A percentile compares a stretch with the other conserved stretches of the same genome.
Conservation (phyloP, 2,888 invertebrate species). For the Nephrotoma guestfalica region DNA sequence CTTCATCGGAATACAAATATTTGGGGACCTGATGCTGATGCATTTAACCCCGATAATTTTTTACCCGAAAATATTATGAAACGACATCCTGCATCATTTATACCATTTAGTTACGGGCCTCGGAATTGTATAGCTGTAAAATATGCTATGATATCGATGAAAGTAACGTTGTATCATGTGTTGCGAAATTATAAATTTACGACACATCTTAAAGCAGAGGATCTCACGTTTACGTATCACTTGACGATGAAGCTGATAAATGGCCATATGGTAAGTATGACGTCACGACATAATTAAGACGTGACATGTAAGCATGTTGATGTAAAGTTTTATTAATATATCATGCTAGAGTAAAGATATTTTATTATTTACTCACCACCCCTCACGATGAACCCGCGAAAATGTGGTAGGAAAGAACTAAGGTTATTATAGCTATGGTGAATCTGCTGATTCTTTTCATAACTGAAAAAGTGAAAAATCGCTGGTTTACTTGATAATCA, state of each 20-base stretch:
- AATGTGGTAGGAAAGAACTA: too few relatives aligned
- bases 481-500: too few relatives aligned
- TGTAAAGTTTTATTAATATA: too few relatives aligned
- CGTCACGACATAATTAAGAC: background rate
- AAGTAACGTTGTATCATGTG: background rate
- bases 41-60: slow-evolving; percentile 29
- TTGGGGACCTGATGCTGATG: slow-evolving; percentile 27
- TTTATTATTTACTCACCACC: too few relatives aligned
- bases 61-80: slow-evolving; percentile 22
- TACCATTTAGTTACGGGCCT: slow-evolving; percentile 29
- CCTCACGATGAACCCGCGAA: too few relatives aligned
- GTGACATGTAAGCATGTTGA: too few relatives aligned
- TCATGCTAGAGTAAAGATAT: too few relatives aligned
- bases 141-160: background rate
- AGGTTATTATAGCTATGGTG: too few relatives aligned
- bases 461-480: too few relatives aligned
- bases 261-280: background rate
- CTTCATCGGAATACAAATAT: slow-evolving; percentile 25
- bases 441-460: too few relatives aligned
- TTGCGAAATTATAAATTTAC: background rate
- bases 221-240: background rate
- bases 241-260: background rate
- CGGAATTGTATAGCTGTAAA: slow-evolving; percentile 27
- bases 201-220: background rate
- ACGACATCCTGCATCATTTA: slow-evolving; percentile 26